These are phyloP conservation scores for Leistus spinibarbis DNA, from an alignment of 2,888 invertebrate genomes.

Conservation along the genomic window DNA sequence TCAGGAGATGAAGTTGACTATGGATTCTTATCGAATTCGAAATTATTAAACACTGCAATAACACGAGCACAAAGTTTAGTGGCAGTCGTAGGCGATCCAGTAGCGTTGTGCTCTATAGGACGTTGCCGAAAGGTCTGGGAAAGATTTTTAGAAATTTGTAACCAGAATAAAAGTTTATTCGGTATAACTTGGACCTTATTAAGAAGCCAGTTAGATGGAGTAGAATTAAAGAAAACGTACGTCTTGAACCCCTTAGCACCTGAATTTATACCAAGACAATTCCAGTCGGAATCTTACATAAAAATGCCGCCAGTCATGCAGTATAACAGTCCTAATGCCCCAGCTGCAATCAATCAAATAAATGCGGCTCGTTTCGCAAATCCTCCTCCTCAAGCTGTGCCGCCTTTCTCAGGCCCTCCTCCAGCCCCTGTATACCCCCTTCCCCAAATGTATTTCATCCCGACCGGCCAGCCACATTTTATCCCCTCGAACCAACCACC, in stretches of 20 bases:
- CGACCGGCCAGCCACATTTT: conserved; percentile 37
- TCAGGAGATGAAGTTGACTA: conserved; percentile 70
- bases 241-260: conserved; percentile 82
- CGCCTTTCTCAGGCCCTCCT: conserved; percentile 42
- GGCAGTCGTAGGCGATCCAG: conserved; percentile 84
- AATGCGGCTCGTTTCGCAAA: conserved; percentile 38
- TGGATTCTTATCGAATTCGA: conserved; percentile 81
- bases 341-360: conserved; percentile 41
- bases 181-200: conserved; percentile 75
- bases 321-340: conserved; percentile 33
- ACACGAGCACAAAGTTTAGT: conserved; percentile 82
- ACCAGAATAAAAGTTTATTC: conserved; percentile 71
- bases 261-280: conserved; percentile 74
- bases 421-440: conserved; percentile 40
- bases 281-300: conserved; percentile 59
- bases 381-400: conserved; percentile 41
- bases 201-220: conserved; percentile 71
- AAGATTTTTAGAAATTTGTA: conserved; percentile 73
- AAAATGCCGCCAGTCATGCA: conserved; percentile 47
- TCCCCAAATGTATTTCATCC: conserved; percentile 41
- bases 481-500: conserved; percentile 30
- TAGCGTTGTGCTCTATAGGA: conserved; percentile 80
- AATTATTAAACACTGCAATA: conserved; percentile 82
- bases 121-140: conserved; percentile 84
- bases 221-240: conserved; percentile 76